Percentiles rank a stretch among this genome's conserved stretches.
Conservation (phyloP, 2,113 vertebrate genomes). For the Chaetorhynchus papuensis region DNA sequence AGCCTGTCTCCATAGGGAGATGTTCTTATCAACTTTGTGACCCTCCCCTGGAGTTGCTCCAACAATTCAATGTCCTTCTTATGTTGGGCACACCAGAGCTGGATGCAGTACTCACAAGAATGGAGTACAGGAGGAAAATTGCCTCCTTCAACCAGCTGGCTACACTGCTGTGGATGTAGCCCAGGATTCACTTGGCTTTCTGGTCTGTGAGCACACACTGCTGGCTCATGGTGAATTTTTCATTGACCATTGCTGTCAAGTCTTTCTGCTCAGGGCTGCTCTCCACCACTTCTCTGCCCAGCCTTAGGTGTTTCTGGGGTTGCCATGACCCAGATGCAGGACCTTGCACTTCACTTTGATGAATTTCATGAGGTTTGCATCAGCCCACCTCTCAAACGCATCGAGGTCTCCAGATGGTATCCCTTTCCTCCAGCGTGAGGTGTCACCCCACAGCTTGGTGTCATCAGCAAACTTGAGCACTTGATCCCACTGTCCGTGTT, state of each 20-base stretch:
- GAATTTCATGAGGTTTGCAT: not conserved
- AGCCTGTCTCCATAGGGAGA: not conserved
- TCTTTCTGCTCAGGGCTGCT: not conserved
- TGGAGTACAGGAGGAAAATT: not conserved
- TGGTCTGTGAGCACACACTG: not conserved
- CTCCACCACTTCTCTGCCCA: not conserved
- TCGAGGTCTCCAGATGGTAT: not conserved
- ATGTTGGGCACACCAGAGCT: not conserved
- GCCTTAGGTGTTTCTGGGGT: not conserved
- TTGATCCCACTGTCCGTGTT: not conserved
- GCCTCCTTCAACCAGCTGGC: not conserved
- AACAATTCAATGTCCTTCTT: not conserved
- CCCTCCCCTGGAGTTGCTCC: too few species aligned
- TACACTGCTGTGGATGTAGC: not conserved
- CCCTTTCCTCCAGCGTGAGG: not conserved
- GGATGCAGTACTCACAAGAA: not conserved
- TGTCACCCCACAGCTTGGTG: not conserved
- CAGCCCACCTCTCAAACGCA: not conserved
- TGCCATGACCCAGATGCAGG: not conserved
- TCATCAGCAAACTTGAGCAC: not conserved
- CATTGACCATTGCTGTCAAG: not conserved
- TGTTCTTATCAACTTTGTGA: not conserved
- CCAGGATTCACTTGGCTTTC: not conserved
- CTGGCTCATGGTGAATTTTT: not conserved
- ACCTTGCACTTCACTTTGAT: not conserved